Evolutionary conservation across 1,140 invertebrate genomes (phyloP).

Genomic region (Diachasma alloeum): DNA sequence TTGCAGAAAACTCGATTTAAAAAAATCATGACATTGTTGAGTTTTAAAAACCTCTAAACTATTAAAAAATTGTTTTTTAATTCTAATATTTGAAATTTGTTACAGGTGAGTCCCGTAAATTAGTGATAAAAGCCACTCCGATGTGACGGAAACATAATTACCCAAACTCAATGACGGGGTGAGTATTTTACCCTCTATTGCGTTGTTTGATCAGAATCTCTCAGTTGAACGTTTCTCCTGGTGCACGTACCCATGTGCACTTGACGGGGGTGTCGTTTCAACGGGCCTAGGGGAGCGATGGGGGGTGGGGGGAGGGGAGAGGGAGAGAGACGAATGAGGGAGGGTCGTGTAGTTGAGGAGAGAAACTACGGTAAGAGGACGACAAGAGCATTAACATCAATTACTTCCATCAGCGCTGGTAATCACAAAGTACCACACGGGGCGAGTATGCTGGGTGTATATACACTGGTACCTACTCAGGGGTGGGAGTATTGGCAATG

Average conservation of each 20-base stretch:
- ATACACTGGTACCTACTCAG: neutral
- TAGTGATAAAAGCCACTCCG: neutral
- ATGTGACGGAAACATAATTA: constrained; percentile 20
- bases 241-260: neutral
- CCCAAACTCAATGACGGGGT: constrained; percentile 28
- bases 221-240: constrained; percentile 1
- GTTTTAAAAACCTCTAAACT: no score
- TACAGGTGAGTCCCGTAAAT: constrained; percentile 24
- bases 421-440: constrained; percentile 30
- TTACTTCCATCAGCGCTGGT: constrained; percentile 33
- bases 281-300: neutral
- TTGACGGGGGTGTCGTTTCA: neutral
- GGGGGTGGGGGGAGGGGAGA: neutral
- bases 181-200: constrained; percentile 26
- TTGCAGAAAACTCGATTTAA: no score
- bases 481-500: neutral
- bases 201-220: constrained; percentile 28
- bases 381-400: constrained; percentile 32
- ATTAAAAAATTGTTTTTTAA: no score
- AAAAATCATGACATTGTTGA: no score
- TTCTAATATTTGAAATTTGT: neutral
- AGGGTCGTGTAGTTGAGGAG: neutral
- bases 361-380: constrained; percentile 4
- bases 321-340: neutral
- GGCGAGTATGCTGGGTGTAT: neutral